phyloP scores from a whole-genome alignment of 2,888 invertebrate species.

The Nycteola revayana region DNA sequence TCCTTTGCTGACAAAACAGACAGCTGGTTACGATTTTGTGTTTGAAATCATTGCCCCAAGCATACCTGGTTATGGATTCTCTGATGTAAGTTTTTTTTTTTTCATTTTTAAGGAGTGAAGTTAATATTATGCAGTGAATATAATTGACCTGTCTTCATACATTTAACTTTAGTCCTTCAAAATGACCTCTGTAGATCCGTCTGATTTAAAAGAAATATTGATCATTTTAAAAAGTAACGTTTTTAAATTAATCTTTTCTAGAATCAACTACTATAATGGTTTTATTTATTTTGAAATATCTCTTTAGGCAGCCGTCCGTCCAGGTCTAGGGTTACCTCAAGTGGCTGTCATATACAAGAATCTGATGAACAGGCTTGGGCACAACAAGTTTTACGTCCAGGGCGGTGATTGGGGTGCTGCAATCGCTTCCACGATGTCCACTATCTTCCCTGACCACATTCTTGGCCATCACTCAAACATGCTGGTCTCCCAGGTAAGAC shows the following conservation, averaged over 20 bases:
- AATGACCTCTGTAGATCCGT: too few relatives aligned
- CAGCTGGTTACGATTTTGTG: slow-evolving; percentile 58
- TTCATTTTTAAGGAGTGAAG: too few relatives aligned
- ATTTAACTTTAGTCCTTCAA: too few relatives aligned
- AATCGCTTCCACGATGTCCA: slow-evolving; percentile 83
- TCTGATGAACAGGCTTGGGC: slow-evolving; percentile 87
- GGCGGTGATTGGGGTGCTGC: slow-evolving; percentile 91
- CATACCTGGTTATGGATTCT: slow-evolving; percentile 77
- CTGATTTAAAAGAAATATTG: too few relatives aligned
- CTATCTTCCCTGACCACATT: slow-evolving; percentile 63
- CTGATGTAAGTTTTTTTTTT: slow-evolving; percentile 70
- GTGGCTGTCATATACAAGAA: slow-evolving; percentile 83
- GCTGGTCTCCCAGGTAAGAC: slow-evolving; percentile 36
- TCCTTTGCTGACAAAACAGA: slow-evolving; percentile 83
- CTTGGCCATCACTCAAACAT: slow-evolving; percentile 65
- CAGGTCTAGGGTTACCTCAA: slow-evolving; percentile 80
- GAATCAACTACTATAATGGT: too few relatives aligned
- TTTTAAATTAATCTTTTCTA: too few relatives aligned
- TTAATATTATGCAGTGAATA: too few relatives aligned
- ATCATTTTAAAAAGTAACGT: too few relatives aligned
- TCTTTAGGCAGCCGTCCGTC: slow-evolving; percentile 77
- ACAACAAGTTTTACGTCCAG: slow-evolving; percentile 85
- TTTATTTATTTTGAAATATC: background rate
- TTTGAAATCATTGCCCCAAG: slow-evolving; percentile 84
- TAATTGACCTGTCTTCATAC: too few relatives aligned